Evolutionary conservation across 2,797 vertebrate genomes (phyloP), one percentile per base, ranked within the genome.

Genomic region (Hirundo rustica): DNA sequence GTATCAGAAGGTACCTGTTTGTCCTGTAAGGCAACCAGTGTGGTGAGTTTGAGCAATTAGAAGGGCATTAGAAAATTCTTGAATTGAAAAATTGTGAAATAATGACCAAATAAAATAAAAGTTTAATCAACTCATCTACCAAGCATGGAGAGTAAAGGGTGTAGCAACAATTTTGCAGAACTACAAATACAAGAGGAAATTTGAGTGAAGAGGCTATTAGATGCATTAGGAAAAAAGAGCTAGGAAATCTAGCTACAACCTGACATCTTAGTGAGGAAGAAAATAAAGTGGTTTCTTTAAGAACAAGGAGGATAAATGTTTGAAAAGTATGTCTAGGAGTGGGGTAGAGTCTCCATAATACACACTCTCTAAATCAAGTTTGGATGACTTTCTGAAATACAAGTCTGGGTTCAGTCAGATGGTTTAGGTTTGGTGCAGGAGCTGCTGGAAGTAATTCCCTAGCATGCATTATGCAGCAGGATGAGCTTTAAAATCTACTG

Each of bases 401-500:
- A 71, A 77, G 47, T 22, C 72, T 2, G 0, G 15, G 26, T 82
- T 83, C 81, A 64, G 45, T 71, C 72, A 77, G 85, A 45, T 2
- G 0, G 60, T 92, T 91, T 80, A 20, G 2, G 23, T 64, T 67
- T 83, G 68, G 68, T 80, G 65, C 78, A 88, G 61, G 75, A 80
- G 65, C 45, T 92, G 67, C 68, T 94, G 68, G 38, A 94, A 91
- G 67, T 55, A 73, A 78, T 83, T 91, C 81, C 64, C 61, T 27
- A 74, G 47, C 75, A 83, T 62, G 65, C 73, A 85, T 91, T 91
- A 89, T 91, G 68, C 88, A 94, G 76, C 45, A 88, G 54, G 72
- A 64, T 18, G 2, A 89, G 93, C 66, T 92, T 95, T 84, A 95
- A 95, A 94, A 95, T 54, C 73, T 92, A 84, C 93, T 45, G 58